Evolutionary conservation across 2,797 vertebrate species (phyloP).

Genomic region (Pipistrellus pygmaeus): DNA sequence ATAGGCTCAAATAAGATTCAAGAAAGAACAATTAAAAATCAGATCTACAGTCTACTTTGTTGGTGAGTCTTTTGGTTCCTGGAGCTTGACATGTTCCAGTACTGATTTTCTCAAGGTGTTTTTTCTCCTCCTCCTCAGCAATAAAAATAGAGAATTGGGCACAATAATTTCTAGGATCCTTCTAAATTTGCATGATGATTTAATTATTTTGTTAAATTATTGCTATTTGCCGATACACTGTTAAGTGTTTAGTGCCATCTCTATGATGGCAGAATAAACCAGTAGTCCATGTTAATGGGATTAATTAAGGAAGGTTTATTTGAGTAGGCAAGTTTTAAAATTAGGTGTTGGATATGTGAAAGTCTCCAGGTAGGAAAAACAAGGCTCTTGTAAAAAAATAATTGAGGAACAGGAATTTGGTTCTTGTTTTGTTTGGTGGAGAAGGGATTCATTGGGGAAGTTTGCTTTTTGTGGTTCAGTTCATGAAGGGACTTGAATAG

Average conservation of each 20-base stretch:
- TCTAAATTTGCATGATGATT: background rate
- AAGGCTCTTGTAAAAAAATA: background rate
- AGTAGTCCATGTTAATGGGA: background rate
- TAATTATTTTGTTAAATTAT: background rate
- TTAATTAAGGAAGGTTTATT: background rate
- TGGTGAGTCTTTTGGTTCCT: background rate
- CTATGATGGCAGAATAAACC: background rate
- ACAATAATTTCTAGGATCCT: background rate
- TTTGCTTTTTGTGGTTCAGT: background rate
- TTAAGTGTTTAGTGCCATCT: background rate
- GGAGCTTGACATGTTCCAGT: background rate
- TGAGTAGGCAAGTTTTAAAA: conserved; percentile 7
- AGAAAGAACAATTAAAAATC: background rate
- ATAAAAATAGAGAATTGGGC: background rate
- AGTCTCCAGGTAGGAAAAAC: background rate
- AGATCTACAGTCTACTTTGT: background rate
- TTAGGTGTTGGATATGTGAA: background rate
- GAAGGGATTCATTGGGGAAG: background rate
- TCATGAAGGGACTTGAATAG: background rate
- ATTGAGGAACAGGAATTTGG: background rate
- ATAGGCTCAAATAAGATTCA: background rate
- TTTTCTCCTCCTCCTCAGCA: background rate
- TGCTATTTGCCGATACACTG: background rate
- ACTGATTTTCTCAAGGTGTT: too few relatives aligned
- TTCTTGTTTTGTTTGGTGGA: background rate